Evolutionary conservation across 2,888 invertebrate species (phyloP).

Genomic region (Hirtodrosophila confusa): DNA sequence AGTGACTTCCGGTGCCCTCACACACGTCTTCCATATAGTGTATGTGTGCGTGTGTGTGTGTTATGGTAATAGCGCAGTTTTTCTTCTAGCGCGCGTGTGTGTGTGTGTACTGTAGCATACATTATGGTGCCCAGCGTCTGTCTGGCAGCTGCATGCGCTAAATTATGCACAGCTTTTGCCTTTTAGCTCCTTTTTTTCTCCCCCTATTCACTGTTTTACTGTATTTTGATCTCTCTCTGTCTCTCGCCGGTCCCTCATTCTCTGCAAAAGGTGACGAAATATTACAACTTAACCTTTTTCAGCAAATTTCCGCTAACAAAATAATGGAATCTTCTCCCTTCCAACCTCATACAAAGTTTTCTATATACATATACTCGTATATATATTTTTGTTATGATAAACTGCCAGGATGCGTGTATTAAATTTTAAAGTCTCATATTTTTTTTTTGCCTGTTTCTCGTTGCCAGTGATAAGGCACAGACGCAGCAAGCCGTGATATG

Average conservation of each 20-base stretch:
- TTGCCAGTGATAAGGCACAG: constrained; percentile 43
- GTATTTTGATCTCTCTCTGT: neutral
- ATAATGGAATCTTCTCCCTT: constrained; percentile 36
- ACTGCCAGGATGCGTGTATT: constrained; percentile 28
- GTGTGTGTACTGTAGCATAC: constrained; percentile 55
- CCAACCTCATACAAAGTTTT: neutral
- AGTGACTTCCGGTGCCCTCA: constrained; percentile 74
- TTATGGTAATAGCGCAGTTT: constrained; percentile 57
- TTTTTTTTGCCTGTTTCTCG: constrained; percentile 22
- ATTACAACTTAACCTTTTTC: constrained; percentile 77
- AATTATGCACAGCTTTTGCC: constrained; percentile 76
- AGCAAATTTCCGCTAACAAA: constrained; percentile 74
- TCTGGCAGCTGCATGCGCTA: constrained; percentile 59
- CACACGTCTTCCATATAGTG: constrained; percentile 9
- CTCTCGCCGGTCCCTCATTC: neutral
- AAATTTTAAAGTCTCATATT: constrained; percentile 54
- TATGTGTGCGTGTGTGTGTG: constrained; percentile 25
- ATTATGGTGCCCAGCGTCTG: constrained; percentile 51
- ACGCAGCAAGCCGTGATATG: neutral
- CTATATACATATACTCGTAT: neutral
- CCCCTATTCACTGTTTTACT: neutral
- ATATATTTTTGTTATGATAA: constrained; percentile 19
- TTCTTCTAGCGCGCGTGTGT: constrained; percentile 15
- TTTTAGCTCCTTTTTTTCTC: constrained; percentile 11
- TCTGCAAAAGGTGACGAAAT: constrained; percentile 72